A percentile compares a stretch with the other conserved stretches of the same genome.
Conservation (phyloP, 2,888 invertebrate genomes). For the Loripinus fragilis region DNA sequence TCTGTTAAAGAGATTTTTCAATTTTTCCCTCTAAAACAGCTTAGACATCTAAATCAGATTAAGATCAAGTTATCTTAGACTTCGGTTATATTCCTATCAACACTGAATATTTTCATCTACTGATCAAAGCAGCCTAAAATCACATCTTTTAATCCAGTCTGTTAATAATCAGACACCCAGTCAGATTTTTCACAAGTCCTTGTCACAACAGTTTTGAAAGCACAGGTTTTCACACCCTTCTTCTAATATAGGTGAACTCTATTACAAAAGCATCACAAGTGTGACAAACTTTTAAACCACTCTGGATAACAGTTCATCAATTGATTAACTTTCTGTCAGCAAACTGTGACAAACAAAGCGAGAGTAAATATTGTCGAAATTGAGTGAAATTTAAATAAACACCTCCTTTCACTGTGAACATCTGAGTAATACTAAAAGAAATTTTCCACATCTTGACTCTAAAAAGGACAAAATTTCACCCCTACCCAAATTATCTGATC, state of each 20-base stretch:
- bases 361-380: slow-evolving; percentile 14
- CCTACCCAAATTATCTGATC: slow-evolving; percentile 14
- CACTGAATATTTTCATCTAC: background rate
- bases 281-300: background rate
- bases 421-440: slow-evolving; percentile 7
- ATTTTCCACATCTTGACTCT: background rate
- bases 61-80: background rate
- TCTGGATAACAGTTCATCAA: slow-evolving; percentile 10
- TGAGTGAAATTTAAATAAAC: background rate
- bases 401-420: background rate
- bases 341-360: background rate
- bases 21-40: background rate
- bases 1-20: background rate
- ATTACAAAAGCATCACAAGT: slow-evolving; percentile 7
- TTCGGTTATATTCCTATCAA: slow-evolving; percentile 2
- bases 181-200: slow-evolving; percentile 13
- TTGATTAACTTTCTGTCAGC: background rate
- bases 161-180: background rate
- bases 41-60: background rate
- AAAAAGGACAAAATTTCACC: background rate
- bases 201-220: slow-evolving; percentile 4
- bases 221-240: slow-evolving; percentile 17
- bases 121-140: slow-evolving; percentile 14
- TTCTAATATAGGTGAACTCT: background rate
- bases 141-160: slow-evolving; percentile 4